These are phyloP conservation scores for Dallia pectoralis DNA, from an alignment of 2,797 vertebrate genomes.

Conservation along the genomic window DNA sequence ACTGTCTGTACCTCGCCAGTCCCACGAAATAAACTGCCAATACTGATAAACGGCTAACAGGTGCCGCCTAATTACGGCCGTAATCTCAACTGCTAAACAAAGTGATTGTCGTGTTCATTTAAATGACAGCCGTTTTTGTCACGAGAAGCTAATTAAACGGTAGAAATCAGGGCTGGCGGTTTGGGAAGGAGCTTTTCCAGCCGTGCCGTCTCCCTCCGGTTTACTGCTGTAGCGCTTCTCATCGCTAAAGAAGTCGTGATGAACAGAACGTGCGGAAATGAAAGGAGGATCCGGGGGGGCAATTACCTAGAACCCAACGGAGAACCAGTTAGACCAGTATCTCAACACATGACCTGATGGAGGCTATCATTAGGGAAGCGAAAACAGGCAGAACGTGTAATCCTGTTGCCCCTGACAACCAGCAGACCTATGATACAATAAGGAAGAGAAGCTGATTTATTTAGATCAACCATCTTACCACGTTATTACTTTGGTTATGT, in stretches of 20 bases:
- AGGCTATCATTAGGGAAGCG: constrained; percentile 61
- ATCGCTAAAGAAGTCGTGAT: constrained; percentile 75
- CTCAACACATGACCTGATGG: constrained; percentile 31
- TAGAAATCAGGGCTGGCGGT: constrained; percentile 53
- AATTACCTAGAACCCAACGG: constrained; percentile 48
- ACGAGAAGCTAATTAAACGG: constrained; percentile 74
- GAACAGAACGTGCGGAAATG: constrained; percentile 57
- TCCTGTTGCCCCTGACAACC: constrained; percentile 40
- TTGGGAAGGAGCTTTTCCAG: constrained; percentile 63
- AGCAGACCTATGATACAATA: constrained; percentile 28
- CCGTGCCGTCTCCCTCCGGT: constrained; percentile 66
- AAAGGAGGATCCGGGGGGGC: constrained; percentile 43
- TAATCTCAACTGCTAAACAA: constrained; percentile 1
- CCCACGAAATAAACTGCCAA: constrained; percentile 74
- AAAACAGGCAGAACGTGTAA: constrained; percentile 35
- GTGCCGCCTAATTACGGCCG: constrained; percentile 1
- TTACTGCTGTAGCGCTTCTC: constrained; percentile 66
- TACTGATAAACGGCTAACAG: constrained; percentile 44
- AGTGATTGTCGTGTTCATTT: constrained; percentile 5
- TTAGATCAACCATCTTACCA: constrained; percentile 58
- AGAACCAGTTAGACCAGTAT: constrained; percentile 35
- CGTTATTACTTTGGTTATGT: background rate
- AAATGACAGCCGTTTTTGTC: constrained; percentile 63
- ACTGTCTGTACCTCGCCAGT: too few species aligned
- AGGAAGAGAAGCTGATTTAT: constrained; percentile 55